Percentiles rank a stretch among this genome's conserved stretches.
Conservation (phyloP, 1,140 invertebrate species). For the Dendrolimus punctatus region DNA sequence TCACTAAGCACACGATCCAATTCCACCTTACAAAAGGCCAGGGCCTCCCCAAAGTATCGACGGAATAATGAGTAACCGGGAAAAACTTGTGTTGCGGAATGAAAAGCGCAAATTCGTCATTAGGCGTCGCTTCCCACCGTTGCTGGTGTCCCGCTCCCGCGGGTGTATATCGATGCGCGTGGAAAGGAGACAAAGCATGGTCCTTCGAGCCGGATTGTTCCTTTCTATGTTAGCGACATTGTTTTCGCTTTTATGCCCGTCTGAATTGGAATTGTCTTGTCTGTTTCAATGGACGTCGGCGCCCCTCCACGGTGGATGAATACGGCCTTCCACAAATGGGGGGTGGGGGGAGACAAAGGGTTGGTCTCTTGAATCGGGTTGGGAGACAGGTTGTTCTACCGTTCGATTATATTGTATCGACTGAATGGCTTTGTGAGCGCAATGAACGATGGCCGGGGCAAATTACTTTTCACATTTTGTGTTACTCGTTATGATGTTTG, state of each 20-base stretch:
- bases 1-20: conserved; percentile 46
- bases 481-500: conserved; percentile 11
- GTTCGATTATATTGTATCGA: conserved; percentile 69
- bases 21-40: conserved; percentile 38
- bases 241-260: conserved; percentile 69
- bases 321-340: conserved; percentile 65
- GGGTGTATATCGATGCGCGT: conserved; percentile 14
- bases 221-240: conserved; percentile 71
- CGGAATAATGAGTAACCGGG: conserved; percentile 67
- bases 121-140: conserved; percentile 67
- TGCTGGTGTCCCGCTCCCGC: conserved; percentile 49
- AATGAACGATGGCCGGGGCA: conserved; percentile 65
- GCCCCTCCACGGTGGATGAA: conserved; percentile 66
- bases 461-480: conserved; percentile 66
- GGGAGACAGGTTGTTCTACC: conserved; percentile 62
- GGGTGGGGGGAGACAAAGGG: conserved; percentile 62
- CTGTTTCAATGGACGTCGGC: conserved; percentile 67
- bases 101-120: conserved; percentile 72
- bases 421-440: conserved; percentile 56
- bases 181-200: conserved; percentile 49
- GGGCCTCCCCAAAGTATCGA: conserved; percentile 59
- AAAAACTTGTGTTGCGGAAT: conserved; percentile 71
- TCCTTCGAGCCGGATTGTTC: conserved; percentile 68
- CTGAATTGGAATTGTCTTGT: conserved; percentile 73
- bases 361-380: conserved; percentile 66